These are phyloP conservation scores for Aeoliscus strigatus DNA, from an alignment of 2,797 vertebrate species.

Conservation along the genomic window DNA sequence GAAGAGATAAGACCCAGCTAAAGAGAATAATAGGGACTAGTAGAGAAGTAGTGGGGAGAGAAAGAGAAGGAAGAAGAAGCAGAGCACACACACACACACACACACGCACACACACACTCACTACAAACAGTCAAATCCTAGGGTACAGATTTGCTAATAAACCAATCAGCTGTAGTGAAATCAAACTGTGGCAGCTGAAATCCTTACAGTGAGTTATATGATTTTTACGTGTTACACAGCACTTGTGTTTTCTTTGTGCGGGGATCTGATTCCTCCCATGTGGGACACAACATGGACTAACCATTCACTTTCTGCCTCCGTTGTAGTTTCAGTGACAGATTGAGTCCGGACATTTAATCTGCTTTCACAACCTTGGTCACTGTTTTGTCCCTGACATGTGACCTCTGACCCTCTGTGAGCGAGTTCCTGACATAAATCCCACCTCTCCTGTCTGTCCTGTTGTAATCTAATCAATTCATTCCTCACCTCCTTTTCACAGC, in stretches of 20 bases:
- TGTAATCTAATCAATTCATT: slow-evolving; percentile 59
- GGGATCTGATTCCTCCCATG: slow-evolving; percentile 3
- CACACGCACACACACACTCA: no score
- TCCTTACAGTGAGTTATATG: no score
- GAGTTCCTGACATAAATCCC: slow-evolving; percentile 59
- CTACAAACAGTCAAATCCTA: no score
- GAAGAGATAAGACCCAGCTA: no score
- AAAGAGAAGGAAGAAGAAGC: no score
- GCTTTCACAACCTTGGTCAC: slow-evolving; percentile 60
- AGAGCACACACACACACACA: no score
- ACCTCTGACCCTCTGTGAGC: slow-evolving; percentile 44
- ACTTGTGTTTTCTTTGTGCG: neutral
- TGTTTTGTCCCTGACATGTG: slow-evolving; percentile 52
- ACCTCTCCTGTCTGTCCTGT: slow-evolving; percentile 3
- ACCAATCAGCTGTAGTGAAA: no score
- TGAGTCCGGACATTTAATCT: slow-evolving; percentile 59
- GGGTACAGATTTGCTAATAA: no score
- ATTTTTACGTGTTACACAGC: no score
- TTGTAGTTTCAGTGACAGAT: slow-evolving; percentile 47
- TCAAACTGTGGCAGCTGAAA: no score
- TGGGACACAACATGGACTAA: slow-evolving; percentile 6
- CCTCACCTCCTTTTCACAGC: slow-evolving; percentile 58
- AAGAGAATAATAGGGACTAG: no score
- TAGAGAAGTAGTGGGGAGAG: no score
- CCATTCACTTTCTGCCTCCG: slow-evolving; percentile 29